These are phyloP conservation scores for Formicarius rufipectus DNA, from an alignment of 2,113 vertebrate species.

Conservation along the genomic window DNA sequence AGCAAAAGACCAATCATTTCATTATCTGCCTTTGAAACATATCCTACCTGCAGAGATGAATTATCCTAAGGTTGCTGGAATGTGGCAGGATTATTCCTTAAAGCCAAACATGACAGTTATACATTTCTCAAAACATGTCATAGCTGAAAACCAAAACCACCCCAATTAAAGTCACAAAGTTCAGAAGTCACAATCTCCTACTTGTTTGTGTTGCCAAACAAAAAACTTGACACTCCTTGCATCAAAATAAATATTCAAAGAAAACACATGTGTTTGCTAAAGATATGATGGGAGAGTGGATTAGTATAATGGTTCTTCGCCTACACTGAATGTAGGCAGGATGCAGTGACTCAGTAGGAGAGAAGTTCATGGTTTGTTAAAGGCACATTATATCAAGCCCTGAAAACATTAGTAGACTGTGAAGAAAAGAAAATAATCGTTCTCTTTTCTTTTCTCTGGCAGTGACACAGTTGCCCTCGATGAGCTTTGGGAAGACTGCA, in stretches of 20 bases:
- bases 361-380: slow-evolving; percentile 73
- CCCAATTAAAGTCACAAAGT: slow-evolving; percentile 46
- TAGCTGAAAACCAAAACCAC: slow-evolving; percentile 27
- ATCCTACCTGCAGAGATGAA: not conserved
- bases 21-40: slow-evolving; percentile 9
- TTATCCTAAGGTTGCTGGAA: not conserved
- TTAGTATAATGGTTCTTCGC: slow-evolving; percentile 69
- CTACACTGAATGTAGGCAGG: slow-evolving; percentile 63
- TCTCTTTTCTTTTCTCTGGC: slow-evolving; percentile 19
- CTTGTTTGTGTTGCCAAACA: slow-evolving; percentile 7
- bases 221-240: slow-evolving; percentile 52
- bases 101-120: not conserved
- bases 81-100: not conserved
- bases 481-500: slow-evolving; percentile 46
- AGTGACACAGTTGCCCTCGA: slow-evolving; percentile 32
- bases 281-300: slow-evolving; percentile 72
- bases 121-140: not conserved
- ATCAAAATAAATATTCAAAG: slow-evolving; percentile 71
- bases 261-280: slow-evolving; percentile 71
- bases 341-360: slow-evolving; percentile 37
- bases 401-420: slow-evolving; percentile 51
- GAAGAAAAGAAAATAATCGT: not conserved
- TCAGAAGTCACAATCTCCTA: slow-evolving; percentile 36
- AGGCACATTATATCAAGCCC: slow-evolving; percentile 51
- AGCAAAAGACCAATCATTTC: slow-evolving; percentile 17